Conservation (phyloP, 1,140 invertebrate genomes). For the Trachelipus rathkii region DNA sequence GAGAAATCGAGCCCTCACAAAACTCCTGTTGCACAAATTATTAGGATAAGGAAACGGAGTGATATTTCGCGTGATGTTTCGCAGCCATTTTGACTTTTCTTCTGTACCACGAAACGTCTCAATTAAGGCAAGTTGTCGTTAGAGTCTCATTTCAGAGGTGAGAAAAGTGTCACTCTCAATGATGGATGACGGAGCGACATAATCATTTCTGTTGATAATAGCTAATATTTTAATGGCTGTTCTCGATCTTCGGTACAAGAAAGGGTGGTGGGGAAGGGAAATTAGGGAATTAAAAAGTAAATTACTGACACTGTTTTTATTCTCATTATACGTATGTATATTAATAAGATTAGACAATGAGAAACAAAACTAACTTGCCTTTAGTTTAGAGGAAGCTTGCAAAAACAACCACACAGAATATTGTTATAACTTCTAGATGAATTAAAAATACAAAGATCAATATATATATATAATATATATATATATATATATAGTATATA, state of each 20-base stretch:
- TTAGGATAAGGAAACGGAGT: neutral
- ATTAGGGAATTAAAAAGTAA: too few relatives aligned
- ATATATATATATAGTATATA: too few relatives aligned
- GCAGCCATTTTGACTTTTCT: neutral
- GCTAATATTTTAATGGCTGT: conserved; percentile 1
- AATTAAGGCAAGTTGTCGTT: neutral
- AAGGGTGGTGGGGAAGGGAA: too few relatives aligned
- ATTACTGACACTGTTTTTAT: too few relatives aligned
- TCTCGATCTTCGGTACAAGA: neutral
- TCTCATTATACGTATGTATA: too few relatives aligned
- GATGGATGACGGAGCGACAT: neutral
- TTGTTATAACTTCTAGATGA: too few relatives aligned
- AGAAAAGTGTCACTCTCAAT: neutral
- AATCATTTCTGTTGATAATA: conserved; percentile 4
- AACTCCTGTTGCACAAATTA: conserved; percentile 8
- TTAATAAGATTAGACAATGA: too few relatives aligned
- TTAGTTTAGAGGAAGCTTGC: too few relatives aligned
- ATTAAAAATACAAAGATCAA: too few relatives aligned
- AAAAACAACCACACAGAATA: too few relatives aligned
- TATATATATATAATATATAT: too few relatives aligned
- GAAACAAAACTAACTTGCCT: too few relatives aligned
- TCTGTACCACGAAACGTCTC: conserved; percentile 1
- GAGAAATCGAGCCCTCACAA: neutral
- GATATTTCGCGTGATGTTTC: neutral
- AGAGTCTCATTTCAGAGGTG: neutral